phyloP scores from a whole-genome alignment of 1,140 invertebrate species.

The Galendromus occidentalis region DNA sequence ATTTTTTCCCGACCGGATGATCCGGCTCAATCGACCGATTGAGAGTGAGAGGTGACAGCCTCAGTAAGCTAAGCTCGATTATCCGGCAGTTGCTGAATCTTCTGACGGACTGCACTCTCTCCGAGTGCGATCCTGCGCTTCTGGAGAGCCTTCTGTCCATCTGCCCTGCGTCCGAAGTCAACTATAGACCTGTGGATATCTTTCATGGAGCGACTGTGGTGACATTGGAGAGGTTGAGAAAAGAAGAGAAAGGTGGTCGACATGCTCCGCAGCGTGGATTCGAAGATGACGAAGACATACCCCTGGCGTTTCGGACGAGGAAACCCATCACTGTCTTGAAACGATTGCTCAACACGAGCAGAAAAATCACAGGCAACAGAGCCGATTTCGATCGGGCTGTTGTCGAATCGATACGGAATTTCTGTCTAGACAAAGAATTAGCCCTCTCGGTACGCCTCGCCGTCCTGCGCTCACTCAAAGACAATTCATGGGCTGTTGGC shows the following conservation, averaged over 20 bases:
- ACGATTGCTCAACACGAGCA: background rate
- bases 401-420: background rate
- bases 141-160: background rate
- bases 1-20: no score
- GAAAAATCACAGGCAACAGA: background rate
- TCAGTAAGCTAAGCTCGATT: no score
- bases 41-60: no score
- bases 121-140: background rate
- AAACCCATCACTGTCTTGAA: background rate
- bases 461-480: background rate
- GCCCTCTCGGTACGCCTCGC: background rate
- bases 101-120: background rate
- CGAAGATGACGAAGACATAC: background rate
- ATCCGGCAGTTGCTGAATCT: background rate
- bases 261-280: background rate
- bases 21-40: no score
- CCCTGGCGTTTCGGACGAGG: background rate
- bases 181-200: background rate
- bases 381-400: background rate
- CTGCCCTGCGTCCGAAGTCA: background rate
- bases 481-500: background rate
- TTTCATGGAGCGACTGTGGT: background rate
- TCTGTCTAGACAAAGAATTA: background rate
- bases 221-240: background rate
- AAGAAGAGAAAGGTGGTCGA: background rate